Percentiles rank a stretch among this genome's conserved stretches.
phyloP scores from a whole-genome alignment of 2,113 vertebrate species.

The Merops nubicus region DNA sequence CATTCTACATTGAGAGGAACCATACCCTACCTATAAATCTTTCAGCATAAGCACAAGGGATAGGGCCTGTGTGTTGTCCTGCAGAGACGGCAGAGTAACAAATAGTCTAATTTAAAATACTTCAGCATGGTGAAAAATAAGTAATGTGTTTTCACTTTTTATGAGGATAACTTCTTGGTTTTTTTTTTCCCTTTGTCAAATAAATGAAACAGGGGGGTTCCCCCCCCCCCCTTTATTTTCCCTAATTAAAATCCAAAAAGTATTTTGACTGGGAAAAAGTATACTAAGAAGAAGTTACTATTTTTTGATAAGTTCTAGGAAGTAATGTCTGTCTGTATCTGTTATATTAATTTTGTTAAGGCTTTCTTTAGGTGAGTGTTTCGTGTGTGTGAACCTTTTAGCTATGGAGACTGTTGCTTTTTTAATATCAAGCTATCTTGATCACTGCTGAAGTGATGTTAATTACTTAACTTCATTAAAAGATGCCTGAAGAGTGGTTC shows the following conservation, averaged over 20 bases:
- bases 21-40: background rate
- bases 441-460: background rate
- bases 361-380: background rate
- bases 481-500: background rate
- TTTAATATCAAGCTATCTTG: background rate
- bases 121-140: background rate
- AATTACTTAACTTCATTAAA: background rate
- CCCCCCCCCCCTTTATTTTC: too few species aligned
- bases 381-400: rapidly evolving
- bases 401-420: background rate
- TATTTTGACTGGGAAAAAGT: background rate
- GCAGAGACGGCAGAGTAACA: background rate
- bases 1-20: background rate
- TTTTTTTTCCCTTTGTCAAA: background rate
- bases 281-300: too few species aligned
- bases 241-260: too few species aligned
- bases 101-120: background rate
- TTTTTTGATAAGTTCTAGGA: background rate
- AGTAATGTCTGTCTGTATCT: background rate
- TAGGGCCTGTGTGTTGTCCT: background rate
- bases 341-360: background rate
- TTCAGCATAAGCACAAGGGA: background rate
- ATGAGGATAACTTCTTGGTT: too few species aligned
- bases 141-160: background rate
- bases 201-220: background rate